Evolutionary conservation across 1,140 invertebrate genomes (phyloP).

Genomic region (Tyrophagus putrescentiae): DNA sequence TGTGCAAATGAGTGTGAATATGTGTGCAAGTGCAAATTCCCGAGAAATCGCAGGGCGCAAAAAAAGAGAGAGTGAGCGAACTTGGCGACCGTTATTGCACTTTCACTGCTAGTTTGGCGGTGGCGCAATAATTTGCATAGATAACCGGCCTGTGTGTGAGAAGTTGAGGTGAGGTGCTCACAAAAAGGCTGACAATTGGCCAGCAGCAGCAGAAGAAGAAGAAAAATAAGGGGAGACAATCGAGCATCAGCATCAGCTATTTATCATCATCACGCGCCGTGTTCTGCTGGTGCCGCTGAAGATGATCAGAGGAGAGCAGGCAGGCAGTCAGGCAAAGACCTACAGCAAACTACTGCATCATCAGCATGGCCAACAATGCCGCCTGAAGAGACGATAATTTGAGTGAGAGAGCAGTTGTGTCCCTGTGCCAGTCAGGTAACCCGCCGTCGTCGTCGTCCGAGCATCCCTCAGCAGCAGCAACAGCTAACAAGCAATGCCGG

Average conservation of each 20-base stretch:
- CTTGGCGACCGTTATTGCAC: no score
- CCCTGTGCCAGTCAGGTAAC: background rate
- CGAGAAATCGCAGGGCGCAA: background rate
- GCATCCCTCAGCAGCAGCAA: no score
- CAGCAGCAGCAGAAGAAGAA: background rate
- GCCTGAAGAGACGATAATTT: background rate
- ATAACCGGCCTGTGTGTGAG: slow-evolving; percentile 7
- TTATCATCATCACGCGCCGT: slow-evolving; percentile 4
- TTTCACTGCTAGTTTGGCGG: background rate
- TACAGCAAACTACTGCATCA: background rate
- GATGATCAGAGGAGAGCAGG: background rate
- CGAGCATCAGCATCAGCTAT: background rate
- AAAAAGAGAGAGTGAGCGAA: no score
- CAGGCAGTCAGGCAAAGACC: background rate
- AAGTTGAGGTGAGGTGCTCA: no score
- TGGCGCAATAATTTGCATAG: slow-evolving; percentile 3
- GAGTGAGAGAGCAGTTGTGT: background rate
- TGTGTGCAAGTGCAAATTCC: background rate
- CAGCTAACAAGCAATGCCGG: no score
- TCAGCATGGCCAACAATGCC: background rate
- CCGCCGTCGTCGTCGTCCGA: background rate
- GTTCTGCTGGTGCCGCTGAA: background rate
- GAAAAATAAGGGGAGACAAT: background rate
- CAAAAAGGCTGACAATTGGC: slow-evolving; percentile 1
- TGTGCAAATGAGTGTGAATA: no score